Base-by-base conservation (phyloP, 1,140 invertebrate species). In the Diachasma alloeum region DNA sequence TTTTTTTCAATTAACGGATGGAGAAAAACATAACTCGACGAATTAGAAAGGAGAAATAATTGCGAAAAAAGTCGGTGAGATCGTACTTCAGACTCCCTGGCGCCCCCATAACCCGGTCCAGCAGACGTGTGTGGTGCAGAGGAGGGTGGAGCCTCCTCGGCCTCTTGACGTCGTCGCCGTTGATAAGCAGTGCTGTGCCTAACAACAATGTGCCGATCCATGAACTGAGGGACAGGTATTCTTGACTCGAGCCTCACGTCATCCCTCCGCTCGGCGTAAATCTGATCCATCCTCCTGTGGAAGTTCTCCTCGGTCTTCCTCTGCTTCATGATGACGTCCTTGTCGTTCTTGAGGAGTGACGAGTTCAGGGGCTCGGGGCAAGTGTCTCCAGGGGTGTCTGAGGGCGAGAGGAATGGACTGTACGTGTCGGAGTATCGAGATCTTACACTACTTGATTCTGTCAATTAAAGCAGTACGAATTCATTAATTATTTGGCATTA, bases 161-260 rank as follows among this genome's bases (percentile, higher is more conserved):
- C 81, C 6, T 39, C 46, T 11, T 81, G 71, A 8, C 81, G 80
- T 6, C 77, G 44, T 39, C 85, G 74, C 15, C 81, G 74, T 56
- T 82, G 80, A 67, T 82, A 80, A 69, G 81, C 72, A 9, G 85
- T 71, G 37, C 75, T 83, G 48, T 84, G 84, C 5, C 86, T 86
- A 5, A 44, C 77, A 71, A 75, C 68, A 26, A 46, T 76, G 26
- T 75, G 36, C 46, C 79, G 81, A 15, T 85, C 84, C 0, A 80
- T 78, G 6, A 75, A 75, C 22, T 78, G 79, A 0, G 82, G 48
- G 15, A 86, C 71, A 0, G 85, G 85, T 26, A 86, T 86, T 63
- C 77, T 79, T 8, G 85, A 86, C 72, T 85, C 84, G 53, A 78
- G 66, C 42, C 44, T 53, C 73, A 74, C 39, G 6, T 72, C 37